A percentile compares a stretch with the other conserved stretches of the same genome.
Evolutionary conservation across 2,113 vertebrate genomes (phyloP).

Genomic region (Solea senegalensis): DNA sequence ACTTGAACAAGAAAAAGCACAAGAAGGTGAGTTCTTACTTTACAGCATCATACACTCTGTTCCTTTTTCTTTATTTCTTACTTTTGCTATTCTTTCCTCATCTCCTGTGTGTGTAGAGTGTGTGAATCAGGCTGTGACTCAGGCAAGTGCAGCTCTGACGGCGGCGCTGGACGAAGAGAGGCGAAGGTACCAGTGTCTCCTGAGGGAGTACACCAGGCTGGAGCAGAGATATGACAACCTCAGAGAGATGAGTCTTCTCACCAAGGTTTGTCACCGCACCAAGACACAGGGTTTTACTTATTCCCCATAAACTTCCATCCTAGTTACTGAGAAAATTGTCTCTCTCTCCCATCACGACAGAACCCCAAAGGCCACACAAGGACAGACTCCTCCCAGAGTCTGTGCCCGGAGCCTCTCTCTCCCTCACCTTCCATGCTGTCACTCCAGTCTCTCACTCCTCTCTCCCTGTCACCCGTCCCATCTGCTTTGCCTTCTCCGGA

Average conservation of each 20-base stretch:
- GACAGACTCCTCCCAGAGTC: slow-evolving; percentile 74
- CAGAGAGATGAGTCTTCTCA: slow-evolving; percentile 77
- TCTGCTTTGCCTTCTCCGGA: slow-evolving; percentile 66
- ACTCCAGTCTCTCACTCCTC: slow-evolving; percentile 47
- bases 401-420: slow-evolving; percentile 69
- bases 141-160: slow-evolving; percentile 59
- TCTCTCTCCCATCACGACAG: slow-evolving; percentile 47
- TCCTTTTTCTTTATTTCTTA: neutral
- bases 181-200: slow-evolving; percentile 78
- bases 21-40: slow-evolving; percentile 61
- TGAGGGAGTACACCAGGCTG: slow-evolving; percentile 81
- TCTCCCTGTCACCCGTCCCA: slow-evolving; percentile 54
- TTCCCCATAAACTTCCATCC: neutral
- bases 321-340: neutral
- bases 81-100: neutral
- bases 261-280: slow-evolving; percentile 69
- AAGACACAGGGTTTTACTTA: neutral
- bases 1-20: slow-evolving; percentile 60
- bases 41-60: neutral
- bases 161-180: slow-evolving; percentile 82
- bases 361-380: slow-evolving; percentile 67
- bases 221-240: slow-evolving; percentile 85
- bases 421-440: slow-evolving; percentile 50
- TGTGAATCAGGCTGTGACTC: slow-evolving; percentile 32
- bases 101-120: slow-evolving; percentile 56